A percentile compares a stretch with the other conserved stretches of the same genome.
Evolutionary conservation across 2,888 invertebrate species (phyloP).

Genomic region (Bombylius major): DNA sequence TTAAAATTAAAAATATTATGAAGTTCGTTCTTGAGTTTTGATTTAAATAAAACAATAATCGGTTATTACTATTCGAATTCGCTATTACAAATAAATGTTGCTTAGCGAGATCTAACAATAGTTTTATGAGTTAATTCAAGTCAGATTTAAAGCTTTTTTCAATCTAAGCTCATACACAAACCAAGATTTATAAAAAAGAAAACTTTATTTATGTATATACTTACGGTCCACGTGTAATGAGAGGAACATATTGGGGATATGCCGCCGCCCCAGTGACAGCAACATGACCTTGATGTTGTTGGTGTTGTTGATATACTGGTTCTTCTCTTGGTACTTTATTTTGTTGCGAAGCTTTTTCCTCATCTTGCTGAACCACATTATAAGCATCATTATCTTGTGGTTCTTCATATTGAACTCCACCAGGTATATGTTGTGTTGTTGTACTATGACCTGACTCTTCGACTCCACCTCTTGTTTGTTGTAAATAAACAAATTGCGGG

Average conservation of each 20-base stretch:
- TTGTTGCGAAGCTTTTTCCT: neutral
- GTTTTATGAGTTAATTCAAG: too few species aligned
- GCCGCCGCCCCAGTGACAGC: neutral
- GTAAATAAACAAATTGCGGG: constrained; percentile 13
- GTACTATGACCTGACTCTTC: constrained; percentile 2
- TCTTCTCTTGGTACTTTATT: neutral
- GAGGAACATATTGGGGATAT: constrained; percentile 11
- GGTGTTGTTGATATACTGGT: constrained; percentile 1
- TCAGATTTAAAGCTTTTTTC: too few species aligned
- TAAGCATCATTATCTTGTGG: neutral
- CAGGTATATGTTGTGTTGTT: constrained; percentile 10
- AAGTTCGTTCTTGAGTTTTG: too few species aligned
- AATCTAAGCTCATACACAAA: too few species aligned
- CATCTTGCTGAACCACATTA: neutral
- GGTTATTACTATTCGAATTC: too few species aligned
- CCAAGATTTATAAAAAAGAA: too few species aligned
- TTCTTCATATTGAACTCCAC: neutral
- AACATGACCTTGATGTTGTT: constrained; percentile 6
- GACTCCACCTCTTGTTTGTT: constrained; percentile 3
- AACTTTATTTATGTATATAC: constrained; percentile 1
- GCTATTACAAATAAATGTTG: too few species aligned
- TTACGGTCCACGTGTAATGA: constrained; percentile 13
- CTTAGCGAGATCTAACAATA: too few species aligned
- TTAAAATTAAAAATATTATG: too few species aligned
- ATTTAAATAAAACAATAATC: too few species aligned